Evolutionary conservation across 2,113 vertebrate species (phyloP), one percentile per base, ranked within the genome.

Genomic region (Chrysemys picta): DNA sequence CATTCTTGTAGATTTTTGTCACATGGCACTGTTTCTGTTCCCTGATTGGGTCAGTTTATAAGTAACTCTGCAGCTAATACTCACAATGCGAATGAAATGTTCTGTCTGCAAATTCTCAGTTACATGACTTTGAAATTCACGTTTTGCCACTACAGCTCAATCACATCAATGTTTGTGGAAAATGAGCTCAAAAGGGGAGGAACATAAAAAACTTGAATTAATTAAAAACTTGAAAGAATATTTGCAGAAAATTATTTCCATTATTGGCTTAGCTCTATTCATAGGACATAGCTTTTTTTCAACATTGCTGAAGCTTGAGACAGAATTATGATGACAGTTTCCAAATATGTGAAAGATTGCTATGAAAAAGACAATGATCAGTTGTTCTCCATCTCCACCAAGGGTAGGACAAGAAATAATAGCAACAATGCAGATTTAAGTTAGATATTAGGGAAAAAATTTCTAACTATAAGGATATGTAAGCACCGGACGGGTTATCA

Each of bases 211-310:
- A 78, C 5, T 62, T 81, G 19, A 93, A 94, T 85, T 42, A 10
- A 84, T 87, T 62, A 69, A 35, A 95, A 96, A 86, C 84, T 29
- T 76, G 24, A 94, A 92, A 82, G 35, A 90, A 91, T 81, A 91
- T 49, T 50, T 69, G 29, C n/a, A 21, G 42, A 62, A 94, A 89
- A 82, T n/a, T 80, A 84, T 52, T 57, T 35, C 21, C 24, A n/a
- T 82, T 89, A n/a, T n/a, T 82, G 59, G 42, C 42, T 85, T 21
- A 49, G 4, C 24, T 65, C 65, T 69, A 11, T 79, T 57, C 8
- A 45, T 50, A 91, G 16, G 29, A 75, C n/a, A 76, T 47, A 89
- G 90, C 21, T 52, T 3, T 62, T 52, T 57, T 10, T 76, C 19
- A 65, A 76, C 75, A 57, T 6, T 69, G 14, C 42, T 78, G 22